These are phyloP conservation scores for Antigone vipio DNA, from an alignment of 2,113 vertebrate species.

Conservation along the genomic window DNA sequence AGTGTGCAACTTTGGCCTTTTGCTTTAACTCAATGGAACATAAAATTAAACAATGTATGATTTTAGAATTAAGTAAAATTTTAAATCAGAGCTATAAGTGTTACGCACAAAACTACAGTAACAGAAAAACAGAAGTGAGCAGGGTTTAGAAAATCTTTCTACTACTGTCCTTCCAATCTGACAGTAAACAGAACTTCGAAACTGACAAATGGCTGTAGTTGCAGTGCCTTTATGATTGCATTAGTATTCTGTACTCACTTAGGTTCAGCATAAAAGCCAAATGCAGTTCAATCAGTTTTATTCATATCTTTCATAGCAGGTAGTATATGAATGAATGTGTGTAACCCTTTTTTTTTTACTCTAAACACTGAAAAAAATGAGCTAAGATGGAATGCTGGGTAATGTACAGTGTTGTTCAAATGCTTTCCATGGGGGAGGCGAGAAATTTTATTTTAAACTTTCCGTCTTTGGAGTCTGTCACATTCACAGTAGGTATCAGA, in stretches of 20 bases:
- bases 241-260: not conserved
- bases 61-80: not conserved
- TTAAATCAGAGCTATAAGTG: not conserved
- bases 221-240: not conserved
- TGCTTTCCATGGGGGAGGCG: not conserved
- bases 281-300: not conserved
- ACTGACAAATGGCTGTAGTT: not conserved
- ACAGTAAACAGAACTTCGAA: not conserved
- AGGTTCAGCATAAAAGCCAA: slow-evolving; percentile 1
- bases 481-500: not conserved
- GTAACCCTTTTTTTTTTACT: not conserved
- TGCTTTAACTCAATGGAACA: not conserved
- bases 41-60: not conserved
- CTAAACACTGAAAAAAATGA: not conserved
- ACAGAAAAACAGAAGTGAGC: not conserved
- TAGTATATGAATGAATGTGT: not conserved
- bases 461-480: not conserved
- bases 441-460: not conserved
- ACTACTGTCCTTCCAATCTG: not conserved
- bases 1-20: not conserved
- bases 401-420: not conserved
- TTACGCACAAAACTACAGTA: not conserved
- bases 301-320: not conserved
- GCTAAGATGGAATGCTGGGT: not conserved
- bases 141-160: not conserved